phyloP scores from a whole-genome alignment of 2,888 invertebrate species.

The Lingula anatina region DNA sequence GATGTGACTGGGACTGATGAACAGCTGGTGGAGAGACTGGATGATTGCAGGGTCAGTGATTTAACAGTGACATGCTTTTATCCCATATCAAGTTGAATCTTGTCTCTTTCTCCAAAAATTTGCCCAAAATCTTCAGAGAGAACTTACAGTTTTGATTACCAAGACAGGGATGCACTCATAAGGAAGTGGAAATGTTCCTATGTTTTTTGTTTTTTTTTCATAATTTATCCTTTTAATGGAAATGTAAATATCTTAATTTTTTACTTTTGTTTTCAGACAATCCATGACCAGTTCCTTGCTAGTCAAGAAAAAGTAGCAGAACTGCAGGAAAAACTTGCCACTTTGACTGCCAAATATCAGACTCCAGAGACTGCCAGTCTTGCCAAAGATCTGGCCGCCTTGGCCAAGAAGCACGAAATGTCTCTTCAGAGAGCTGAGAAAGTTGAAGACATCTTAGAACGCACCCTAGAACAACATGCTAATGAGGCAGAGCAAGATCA shows the following conservation, averaged over 20 bases:
- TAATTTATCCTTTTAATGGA: too few species aligned
- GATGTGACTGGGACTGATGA: slow-evolving; percentile 69
- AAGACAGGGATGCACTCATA: too few species aligned
- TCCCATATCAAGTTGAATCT: too few species aligned
- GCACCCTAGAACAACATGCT: slow-evolving; percentile 81
- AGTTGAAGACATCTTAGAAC: slow-evolving; percentile 57
- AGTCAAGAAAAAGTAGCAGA: slow-evolving; percentile 72
- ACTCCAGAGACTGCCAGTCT: slow-evolving; percentile 40
- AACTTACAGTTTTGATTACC: too few species aligned
- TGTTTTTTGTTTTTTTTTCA: too few species aligned
- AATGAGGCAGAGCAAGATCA: slow-evolving; percentile 77
- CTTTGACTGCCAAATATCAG: slow-evolving; percentile 34
- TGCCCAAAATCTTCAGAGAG: too few species aligned
- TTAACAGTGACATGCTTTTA: too few species aligned
- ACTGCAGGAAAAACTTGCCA: slow-evolving; percentile 66
- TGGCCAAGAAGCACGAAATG: slow-evolving; percentile 61
- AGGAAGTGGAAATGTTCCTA: too few species aligned
- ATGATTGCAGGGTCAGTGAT: too few species aligned
- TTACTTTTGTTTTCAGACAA: slow-evolving; percentile 39
- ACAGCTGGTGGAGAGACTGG: slow-evolving; percentile 72
- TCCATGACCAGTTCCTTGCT: slow-evolving; percentile 68
- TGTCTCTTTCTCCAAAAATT: too few species aligned
- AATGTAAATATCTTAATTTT: too few species aligned
- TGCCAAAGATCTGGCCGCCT: slow-evolving; percentile 36
- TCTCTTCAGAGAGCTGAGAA: slow-evolving; percentile 75